Evolutionary conservation across 2,113 vertebrate genomes (phyloP).

Genomic region (Amia ocellicauda): DNA sequence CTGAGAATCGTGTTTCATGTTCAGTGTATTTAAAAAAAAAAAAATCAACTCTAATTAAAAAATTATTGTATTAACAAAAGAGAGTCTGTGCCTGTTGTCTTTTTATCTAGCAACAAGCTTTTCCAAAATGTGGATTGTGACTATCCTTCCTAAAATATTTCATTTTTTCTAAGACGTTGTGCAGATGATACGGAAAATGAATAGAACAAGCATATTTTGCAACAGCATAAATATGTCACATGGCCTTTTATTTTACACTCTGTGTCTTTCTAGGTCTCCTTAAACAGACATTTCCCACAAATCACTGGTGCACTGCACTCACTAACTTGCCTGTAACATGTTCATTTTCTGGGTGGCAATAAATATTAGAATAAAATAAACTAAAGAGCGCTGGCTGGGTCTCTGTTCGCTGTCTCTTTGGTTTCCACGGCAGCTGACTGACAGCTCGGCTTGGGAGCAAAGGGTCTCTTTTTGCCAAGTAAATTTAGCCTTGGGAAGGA

Average conservation of each 20-base stretch:
- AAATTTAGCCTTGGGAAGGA: constrained; percentile 81
- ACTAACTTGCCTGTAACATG: constrained; percentile 68
- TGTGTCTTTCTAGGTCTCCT: constrained; percentile 55
- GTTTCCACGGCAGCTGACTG: constrained; percentile 77
- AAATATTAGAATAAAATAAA: constrained; percentile 82
- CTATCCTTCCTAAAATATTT: not conserved
- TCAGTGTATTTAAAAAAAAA: no score
- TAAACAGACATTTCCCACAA: constrained; percentile 52
- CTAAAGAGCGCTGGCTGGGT: constrained; percentile 67
- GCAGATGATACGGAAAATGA: constrained; percentile 16
- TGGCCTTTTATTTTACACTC: constrained; percentile 49
- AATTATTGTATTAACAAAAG: no score
- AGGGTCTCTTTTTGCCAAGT: constrained; percentile 66
- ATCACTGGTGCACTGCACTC: constrained; percentile 55
- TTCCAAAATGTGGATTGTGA: no score
- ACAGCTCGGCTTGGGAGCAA: constrained; percentile 66
- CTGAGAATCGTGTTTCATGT: no score
- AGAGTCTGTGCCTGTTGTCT: no score
- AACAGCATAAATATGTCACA: constrained; percentile 23
- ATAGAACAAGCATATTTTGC: constrained; percentile 23
- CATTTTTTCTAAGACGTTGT: constrained; percentile 9
- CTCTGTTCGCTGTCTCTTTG: constrained; percentile 73
- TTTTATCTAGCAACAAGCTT: no score
- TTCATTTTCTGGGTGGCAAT: constrained; percentile 77
- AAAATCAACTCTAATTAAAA: no score